These are phyloP conservation scores for Malurus splendens DNA, from an alignment of 2,797 vertebrate species.

Conservation along the genomic window DNA sequence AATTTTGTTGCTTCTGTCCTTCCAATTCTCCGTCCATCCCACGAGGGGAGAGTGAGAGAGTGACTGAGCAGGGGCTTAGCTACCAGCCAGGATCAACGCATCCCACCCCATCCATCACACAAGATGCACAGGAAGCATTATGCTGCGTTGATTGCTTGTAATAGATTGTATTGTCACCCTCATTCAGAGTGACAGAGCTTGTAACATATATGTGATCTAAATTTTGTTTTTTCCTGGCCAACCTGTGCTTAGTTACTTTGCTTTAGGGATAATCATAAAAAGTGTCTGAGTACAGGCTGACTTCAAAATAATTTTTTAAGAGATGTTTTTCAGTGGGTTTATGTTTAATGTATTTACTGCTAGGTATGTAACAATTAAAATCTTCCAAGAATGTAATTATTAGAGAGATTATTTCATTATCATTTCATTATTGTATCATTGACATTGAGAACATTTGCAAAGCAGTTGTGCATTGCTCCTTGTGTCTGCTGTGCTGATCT, in stretches of 20 bases:
- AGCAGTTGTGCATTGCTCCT: not conserved
- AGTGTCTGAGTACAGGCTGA: not conserved
- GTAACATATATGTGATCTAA: not conserved
- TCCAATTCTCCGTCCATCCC: not conserved
- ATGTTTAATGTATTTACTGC: not conserved
- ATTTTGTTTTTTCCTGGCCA: not conserved
- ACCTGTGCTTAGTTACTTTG: not conserved
- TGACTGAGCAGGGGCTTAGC: not conserved
- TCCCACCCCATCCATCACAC: not conserved
- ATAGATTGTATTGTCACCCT: not conserved
- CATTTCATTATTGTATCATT: not conserved
- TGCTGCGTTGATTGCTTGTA: not conserved
- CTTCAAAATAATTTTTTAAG: not conserved
- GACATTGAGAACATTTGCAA: not conserved
- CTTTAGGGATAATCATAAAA: not conserved
- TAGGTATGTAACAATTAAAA: not conserved
- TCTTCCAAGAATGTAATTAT: not conserved
- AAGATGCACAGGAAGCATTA: not conserved
- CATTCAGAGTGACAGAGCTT: not conserved
- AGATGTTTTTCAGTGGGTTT: not conserved
- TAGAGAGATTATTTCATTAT: not conserved
- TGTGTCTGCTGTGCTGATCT: not conserved
- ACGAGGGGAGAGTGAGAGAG: rapidly evolving
- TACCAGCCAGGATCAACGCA: not conserved
- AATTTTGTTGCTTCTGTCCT: not conserved